A percentile compares a stretch with the other conserved stretches of the same genome.
These are phyloP conservation scores for Lymantria dispar DNA, from an alignment of 2,888 invertebrate species.

Conservation along the genomic window DNA sequence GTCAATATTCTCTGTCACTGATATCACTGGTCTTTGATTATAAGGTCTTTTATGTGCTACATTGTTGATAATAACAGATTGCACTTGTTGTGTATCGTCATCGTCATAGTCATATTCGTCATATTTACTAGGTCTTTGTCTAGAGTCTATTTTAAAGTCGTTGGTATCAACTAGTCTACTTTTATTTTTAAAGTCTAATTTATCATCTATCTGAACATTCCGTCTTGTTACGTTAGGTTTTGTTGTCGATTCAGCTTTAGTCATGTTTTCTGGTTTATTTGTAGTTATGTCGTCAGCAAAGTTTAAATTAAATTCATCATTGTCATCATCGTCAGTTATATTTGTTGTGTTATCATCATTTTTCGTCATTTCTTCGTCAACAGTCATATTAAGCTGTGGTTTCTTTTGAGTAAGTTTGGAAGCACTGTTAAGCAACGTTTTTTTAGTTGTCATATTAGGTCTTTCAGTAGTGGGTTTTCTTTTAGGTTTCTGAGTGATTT, in stretches of 20 bases:
- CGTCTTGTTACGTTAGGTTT: slow-evolving; percentile 40
- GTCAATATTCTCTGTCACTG: slow-evolving; percentile 75
- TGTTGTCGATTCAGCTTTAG: slow-evolving; percentile 14
- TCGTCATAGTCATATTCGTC: slow-evolving; percentile 57
- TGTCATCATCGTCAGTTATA: slow-evolving; percentile 26
- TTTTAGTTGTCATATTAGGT: slow-evolving; percentile 43
- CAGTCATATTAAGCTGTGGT: slow-evolving; percentile 32
- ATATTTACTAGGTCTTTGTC: slow-evolving; percentile 52
- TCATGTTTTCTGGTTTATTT: slow-evolving; percentile 13
- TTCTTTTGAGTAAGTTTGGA: slow-evolving; percentile 40
- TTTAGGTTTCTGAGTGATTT: slow-evolving; percentile 44
- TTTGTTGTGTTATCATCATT: slow-evolving; percentile 30
- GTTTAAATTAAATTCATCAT: slow-evolving; percentile 33
- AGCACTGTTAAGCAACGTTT: slow-evolving; percentile 4
- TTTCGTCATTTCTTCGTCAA: slow-evolving; percentile 37
- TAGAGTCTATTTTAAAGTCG: slow-evolving; percentile 37
- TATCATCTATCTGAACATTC: slow-evolving; percentile 75
- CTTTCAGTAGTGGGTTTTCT: slow-evolving; percentile 39
- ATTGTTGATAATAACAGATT: slow-evolving; percentile 69
- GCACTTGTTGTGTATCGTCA: slow-evolving; percentile 62
- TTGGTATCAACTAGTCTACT: slow-evolving; percentile 62
- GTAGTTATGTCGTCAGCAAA: slow-evolving; percentile 35
- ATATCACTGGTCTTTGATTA: slow-evolving; percentile 61
- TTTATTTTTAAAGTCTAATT: slow-evolving; percentile 82
- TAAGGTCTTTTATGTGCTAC: slow-evolving; percentile 65